Percentiles rank a stretch among this genome's conserved stretches.
phyloP scores from a whole-genome alignment of 2,888 invertebrate genomes.

The Caenorhabditis sp. region DNA sequence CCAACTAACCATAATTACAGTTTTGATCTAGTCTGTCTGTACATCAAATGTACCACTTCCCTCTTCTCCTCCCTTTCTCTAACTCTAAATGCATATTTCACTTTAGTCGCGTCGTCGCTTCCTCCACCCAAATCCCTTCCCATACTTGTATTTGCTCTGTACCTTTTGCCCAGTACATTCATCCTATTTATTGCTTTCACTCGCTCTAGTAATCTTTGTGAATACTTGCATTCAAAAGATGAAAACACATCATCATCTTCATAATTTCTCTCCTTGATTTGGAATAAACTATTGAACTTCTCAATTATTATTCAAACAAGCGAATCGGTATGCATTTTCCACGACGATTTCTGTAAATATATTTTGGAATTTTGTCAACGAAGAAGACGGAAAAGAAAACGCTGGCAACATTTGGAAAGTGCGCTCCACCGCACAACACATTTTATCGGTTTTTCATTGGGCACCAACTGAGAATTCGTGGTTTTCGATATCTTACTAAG shows the following conservation, averaged over 20 bases:
- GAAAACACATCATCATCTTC: background rate
- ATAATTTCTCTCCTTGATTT: constrained; percentile 24
- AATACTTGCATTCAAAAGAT: constrained; percentile 12
- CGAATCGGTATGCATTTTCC: background rate
- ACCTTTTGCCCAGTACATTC: background rate
- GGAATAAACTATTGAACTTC: constrained; percentile 47
- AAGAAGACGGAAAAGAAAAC: background rate
- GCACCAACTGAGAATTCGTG: no score
- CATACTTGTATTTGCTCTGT: constrained; percentile 31
- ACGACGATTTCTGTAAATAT: background rate
- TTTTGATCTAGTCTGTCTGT: constrained; percentile 31
- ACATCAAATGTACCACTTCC: background rate
- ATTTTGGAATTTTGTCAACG: background rate
- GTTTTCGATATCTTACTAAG: no score
- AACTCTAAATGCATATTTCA: constrained; percentile 31
- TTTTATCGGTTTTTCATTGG: no score
- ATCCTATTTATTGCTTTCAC: constrained; percentile 40
- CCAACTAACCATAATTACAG: constrained; percentile 6
- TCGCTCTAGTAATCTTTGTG: constrained; percentile 13
- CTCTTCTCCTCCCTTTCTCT: background rate
- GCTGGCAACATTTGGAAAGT: no score
- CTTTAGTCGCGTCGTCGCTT: constrained; percentile 21
- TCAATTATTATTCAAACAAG: background rate
- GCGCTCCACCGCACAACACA: constrained; percentile 15
- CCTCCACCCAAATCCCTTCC: constrained; percentile 1